Conservation (phyloP, 92 coral and sea anemone species). For the Hydrozoanthus gracilis region DNA sequence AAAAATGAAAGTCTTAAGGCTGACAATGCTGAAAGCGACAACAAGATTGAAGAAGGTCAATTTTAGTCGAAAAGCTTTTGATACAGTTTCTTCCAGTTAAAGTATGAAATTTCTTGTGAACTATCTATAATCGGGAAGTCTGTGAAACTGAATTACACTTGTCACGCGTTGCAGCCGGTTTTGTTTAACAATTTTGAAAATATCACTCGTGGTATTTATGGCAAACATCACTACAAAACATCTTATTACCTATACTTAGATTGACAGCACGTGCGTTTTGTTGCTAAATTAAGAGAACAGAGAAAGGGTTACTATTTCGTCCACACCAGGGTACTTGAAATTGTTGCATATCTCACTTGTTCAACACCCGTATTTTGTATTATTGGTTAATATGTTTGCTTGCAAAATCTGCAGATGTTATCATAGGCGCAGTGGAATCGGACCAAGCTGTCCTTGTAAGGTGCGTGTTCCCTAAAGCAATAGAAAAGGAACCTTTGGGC, state of each 20-base stretch:
- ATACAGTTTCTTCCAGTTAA: too few relatives aligned
- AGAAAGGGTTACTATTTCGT: too few relatives aligned
- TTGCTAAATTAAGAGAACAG: not conserved
- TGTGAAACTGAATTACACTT: too few relatives aligned
- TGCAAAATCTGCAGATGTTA: not conserved
- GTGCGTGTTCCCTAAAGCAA: not conserved
- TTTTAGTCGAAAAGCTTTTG: too few relatives aligned
- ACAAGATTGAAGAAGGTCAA: too few relatives aligned
- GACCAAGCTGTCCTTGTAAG: conserved; percentile 14
- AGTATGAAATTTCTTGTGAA: too few relatives aligned
- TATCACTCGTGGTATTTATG: not conserved
- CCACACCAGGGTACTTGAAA: not conserved
- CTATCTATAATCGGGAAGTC: too few relatives aligned
- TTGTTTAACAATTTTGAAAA: too few relatives aligned
- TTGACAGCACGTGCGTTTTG: not conserved
- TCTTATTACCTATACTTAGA: too few relatives aligned
- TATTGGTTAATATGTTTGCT: not conserved
- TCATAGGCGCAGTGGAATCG: conserved; percentile 8
- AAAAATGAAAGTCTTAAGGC: too few relatives aligned
- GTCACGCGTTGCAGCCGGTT: too few relatives aligned
- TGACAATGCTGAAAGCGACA: too few relatives aligned
- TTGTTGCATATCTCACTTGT: not conserved
- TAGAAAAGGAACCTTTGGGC: not conserved
- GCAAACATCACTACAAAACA: not conserved
- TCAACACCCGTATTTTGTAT: not conserved